Conservation (phyloP, 2,113 vertebrate genomes). For the Tylochromis polylepis region DNA sequence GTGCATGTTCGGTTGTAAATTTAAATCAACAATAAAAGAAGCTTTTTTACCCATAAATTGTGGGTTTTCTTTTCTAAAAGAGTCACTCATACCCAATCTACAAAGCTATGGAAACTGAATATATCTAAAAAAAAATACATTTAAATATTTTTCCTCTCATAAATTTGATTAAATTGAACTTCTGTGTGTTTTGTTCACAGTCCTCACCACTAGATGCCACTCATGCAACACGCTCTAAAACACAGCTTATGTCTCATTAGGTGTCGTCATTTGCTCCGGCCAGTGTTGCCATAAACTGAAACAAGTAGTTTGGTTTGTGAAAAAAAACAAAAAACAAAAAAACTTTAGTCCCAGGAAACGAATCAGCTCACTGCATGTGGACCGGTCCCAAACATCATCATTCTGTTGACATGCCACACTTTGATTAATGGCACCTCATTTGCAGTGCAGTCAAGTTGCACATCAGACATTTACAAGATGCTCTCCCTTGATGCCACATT, state of each 20-base stretch:
- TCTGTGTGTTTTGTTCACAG: not conserved
- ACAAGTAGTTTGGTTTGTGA: not conserved
- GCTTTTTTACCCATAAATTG: not conserved
- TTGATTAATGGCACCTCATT: conserved; percentile 38
- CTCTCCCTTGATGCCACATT: not conserved
- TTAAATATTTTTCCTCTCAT: not conserved
- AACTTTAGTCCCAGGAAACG: not conserved
- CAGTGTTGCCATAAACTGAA: not conserved
- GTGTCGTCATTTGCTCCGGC: not conserved
- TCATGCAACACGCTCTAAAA: not conserved
- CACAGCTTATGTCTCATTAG: not conserved
- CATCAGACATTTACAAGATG: not conserved
- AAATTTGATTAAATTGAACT: not conserved
- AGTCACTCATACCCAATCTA: not conserved
- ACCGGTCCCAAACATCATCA: not conserved
- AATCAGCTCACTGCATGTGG: not conserved
- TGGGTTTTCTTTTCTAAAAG: not conserved
- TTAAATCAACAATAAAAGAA: not conserved
- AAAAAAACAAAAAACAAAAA: fast-evolving
- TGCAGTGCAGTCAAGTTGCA: conserved; percentile 4
- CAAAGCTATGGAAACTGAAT: not conserved
- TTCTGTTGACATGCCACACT: not conserved
- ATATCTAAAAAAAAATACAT: not conserved
- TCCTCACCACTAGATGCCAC: conserved; percentile 57
- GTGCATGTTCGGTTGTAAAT: not conserved